phyloP scores from a whole-genome alignment of 2,797 vertebrate genomes.

The Acanthis flammea region DNA sequence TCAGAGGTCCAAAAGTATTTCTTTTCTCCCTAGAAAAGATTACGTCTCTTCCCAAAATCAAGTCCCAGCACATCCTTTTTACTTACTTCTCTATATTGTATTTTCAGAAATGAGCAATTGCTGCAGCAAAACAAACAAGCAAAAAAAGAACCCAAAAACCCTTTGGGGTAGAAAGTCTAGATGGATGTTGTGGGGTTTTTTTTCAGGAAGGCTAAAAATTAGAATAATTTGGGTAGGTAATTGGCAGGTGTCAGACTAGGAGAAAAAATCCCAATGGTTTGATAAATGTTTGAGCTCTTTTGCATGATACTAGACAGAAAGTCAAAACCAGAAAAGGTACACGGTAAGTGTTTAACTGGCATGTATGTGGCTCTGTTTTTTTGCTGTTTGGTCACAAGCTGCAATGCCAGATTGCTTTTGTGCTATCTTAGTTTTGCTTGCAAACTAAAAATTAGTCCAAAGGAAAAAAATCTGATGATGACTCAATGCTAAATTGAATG shows the following conservation, averaged over 20 bases:
- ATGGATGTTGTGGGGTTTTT: neutral
- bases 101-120: neutral
- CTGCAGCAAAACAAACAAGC: neutral
- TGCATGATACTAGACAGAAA: neutral
- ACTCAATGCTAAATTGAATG: neutral
- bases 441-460: neutral
- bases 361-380: fast-evolving
- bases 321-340: neutral
- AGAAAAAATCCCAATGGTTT: neutral
- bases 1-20: neutral
- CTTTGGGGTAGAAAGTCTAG: neutral
- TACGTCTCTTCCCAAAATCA: neutral
- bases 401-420: neutral
- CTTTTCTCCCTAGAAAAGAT: neutral
- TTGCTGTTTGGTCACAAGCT: neutral
- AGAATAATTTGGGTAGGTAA: neutral
- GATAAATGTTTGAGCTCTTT: neutral
- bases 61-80: neutral
- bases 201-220: neutral
- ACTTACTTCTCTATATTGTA: neutral
- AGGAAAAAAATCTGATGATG: neutral
- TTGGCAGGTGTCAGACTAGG: neutral
- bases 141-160: neutral
- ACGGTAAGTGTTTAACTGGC: neutral
- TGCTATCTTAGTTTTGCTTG: neutral